These are phyloP conservation scores for Copidosoma aretas DNA, from an alignment of 2,888 invertebrate genomes.

Conservation along the genomic window DNA sequence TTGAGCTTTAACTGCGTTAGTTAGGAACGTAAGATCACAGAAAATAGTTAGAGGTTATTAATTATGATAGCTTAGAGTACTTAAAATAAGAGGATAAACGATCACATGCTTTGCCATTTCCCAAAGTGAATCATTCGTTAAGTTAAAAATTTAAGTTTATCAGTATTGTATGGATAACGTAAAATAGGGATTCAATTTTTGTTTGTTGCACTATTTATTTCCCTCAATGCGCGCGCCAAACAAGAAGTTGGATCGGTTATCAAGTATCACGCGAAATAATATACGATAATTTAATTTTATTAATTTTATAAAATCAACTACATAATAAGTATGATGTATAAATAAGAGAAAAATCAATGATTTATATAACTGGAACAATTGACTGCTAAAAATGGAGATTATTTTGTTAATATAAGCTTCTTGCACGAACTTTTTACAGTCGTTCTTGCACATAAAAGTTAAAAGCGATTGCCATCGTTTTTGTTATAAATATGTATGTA, in stretches of 20 bases:
- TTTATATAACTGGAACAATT: slow-evolving; percentile 21
- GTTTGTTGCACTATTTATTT: slow-evolving; percentile 29
- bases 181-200: slow-evolving; percentile 23
- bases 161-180: slow-evolving; percentile 29
- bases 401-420: slow-evolving; percentile 12
- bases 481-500: slow-evolving; percentile 37
- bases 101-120: too few species aligned
- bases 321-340: slow-evolving; percentile 5
- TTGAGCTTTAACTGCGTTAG: too few species aligned
- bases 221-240: neutral
- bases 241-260: slow-evolving; percentile 16
- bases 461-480: slow-evolving; percentile 27
- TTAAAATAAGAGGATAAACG: slow-evolving; percentile 3
- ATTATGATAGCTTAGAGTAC: slow-evolving; percentile 20
- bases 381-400: slow-evolving; percentile 5
- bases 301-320: slow-evolving; percentile 21
- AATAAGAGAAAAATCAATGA: slow-evolving; percentile 15
- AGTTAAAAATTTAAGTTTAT: slow-evolving; percentile 21
- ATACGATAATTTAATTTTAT: slow-evolving; percentile 30
- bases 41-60: too few species aligned
- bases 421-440: slow-evolving; percentile 6
- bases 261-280: slow-evolving; percentile 15
- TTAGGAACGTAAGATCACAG: too few species aligned
- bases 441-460: slow-evolving; percentile 7
- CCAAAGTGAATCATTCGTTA: slow-evolving; percentile 13